phyloP scores from a whole-genome alignment of 2,113 vertebrate genomes.

The Caranx ignobilis region DNA sequence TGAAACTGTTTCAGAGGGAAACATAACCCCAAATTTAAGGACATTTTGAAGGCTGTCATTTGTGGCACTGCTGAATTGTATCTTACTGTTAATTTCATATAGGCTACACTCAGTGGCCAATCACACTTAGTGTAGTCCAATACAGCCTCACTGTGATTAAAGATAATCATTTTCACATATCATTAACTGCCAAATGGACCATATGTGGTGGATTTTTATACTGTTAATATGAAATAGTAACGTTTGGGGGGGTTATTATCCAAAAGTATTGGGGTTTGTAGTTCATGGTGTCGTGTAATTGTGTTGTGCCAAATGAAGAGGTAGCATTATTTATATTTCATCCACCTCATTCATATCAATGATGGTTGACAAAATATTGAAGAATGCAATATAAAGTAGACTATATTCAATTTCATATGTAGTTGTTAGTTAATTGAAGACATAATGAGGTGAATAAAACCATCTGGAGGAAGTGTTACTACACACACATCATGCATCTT shows the following conservation, averaged over 20 bases:
- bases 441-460: neutral
- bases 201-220: neutral
- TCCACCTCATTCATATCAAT: no score
- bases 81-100: conserved; percentile 15
- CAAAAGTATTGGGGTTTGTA: no score
- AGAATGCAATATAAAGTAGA: no score
- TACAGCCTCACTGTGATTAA: neutral
- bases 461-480: neutral
- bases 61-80: conserved; percentile 1
- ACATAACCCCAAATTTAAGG: conserved; percentile 2
- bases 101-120: neutral
- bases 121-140: conserved; percentile 3
- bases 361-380: no score
- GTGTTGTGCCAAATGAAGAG: no score
- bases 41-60: neutral
- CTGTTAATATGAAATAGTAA: neutral
- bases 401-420: neutral
- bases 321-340: no score
- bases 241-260: neutral
- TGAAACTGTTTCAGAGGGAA: neutral
- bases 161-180: neutral
- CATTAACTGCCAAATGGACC: neutral
- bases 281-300: no score
- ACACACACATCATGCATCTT: neutral
- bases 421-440: neutral